Conservation (phyloP, 2,113 vertebrate species). For the Lampris megalopsis region DNA sequence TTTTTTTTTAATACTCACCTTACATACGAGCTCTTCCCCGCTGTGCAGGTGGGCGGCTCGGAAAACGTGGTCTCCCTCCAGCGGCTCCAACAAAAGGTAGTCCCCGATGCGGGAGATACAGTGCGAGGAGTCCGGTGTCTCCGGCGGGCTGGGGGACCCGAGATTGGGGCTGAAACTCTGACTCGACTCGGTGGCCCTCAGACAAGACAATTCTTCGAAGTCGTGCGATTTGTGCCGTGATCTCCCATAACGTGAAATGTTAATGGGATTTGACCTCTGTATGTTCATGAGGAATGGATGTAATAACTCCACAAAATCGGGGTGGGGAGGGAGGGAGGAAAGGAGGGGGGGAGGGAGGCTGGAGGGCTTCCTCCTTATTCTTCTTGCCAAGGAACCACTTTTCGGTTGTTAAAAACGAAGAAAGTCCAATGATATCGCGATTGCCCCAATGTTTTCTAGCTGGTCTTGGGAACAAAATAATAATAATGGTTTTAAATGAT, state of each 20-base stretch:
- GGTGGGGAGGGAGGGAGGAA: neutral
- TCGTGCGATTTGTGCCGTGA: constrained; percentile 98
- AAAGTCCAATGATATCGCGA: constrained; percentile 21
- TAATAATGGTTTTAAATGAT: neutral
- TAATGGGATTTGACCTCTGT: constrained; percentile 99
- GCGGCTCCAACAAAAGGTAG: constrained; percentile 98
- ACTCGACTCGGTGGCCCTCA: constrained; percentile 92
- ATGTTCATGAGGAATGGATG: constrained; percentile 97
- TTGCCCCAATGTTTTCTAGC: neutral
- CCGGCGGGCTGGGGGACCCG: constrained; percentile 98
- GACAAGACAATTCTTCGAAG: constrained; percentile 94
- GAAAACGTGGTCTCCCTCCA: constrained; percentile 99
- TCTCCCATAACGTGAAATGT: constrained; percentile 98
- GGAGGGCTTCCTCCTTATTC: constrained; percentile 42
- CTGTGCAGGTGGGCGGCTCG: constrained; percentile 98
- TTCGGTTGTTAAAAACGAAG: constrained; percentile 11
- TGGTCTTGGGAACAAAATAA: neutral
- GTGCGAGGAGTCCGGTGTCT: constrained; percentile 97
- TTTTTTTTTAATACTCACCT: constrained; percentile 82
- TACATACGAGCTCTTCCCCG: constrained; percentile 97
- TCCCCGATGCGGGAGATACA: constrained; percentile 99
- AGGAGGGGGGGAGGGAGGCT: too few species aligned
- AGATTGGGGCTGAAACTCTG: constrained; percentile 99
- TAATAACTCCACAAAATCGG: constrained; percentile 66
- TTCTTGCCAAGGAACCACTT: constrained; percentile 35